Evolutionary conservation across 2,113 vertebrate genomes (phyloP).

Genomic region (Morone chrysops): DNA sequence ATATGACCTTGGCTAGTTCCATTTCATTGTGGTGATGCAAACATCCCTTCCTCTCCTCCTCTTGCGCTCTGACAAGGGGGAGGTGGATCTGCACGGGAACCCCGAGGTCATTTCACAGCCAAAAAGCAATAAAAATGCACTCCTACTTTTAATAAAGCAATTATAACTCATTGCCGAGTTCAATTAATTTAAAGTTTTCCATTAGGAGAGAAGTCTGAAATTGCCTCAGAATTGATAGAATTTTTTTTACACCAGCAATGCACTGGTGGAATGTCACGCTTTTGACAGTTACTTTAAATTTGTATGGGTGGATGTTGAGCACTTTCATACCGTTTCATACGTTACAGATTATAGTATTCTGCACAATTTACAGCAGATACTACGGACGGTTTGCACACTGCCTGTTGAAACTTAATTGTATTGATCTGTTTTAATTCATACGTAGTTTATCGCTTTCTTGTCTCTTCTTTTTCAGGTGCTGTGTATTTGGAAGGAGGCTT

Average conservation of each 20-base stretch:
- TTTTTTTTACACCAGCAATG: slow-evolving; percentile 21
- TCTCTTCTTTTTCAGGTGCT: slow-evolving; percentile 84
- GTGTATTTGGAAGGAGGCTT: slow-evolving; percentile 97
- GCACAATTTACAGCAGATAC: background rate
- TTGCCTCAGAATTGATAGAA: slow-evolving; percentile 55
- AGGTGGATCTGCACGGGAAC: slow-evolving; percentile 52
- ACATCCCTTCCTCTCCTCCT: background rate
- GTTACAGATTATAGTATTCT: background rate
- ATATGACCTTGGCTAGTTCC: slow-evolving; percentile 58
- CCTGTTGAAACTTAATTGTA: background rate
- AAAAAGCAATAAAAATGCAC: slow-evolving; percentile 79
- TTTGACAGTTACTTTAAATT: slow-evolving; percentile 5
- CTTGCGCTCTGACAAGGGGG: slow-evolving; percentile 7
- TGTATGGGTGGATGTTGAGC: background rate
- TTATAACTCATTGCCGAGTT: slow-evolving; percentile 77
- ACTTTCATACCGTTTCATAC: background rate
- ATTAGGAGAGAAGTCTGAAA: slow-evolving; percentile 69
- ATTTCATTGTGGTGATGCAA: slow-evolving; percentile 21
- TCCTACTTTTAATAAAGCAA: slow-evolving; percentile 81
- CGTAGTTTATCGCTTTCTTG: background rate
- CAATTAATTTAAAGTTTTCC: slow-evolving; percentile 76
- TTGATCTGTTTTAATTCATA: slow-evolving; percentile 1
- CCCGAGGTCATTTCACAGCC: slow-evolving; percentile 68
- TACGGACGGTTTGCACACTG: background rate
- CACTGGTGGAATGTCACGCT: background rate